A percentile compares a stretch with the other conserved stretches of the same genome.
These are phyloP conservation scores for Petrocephalus schoutedeni DNA, from an alignment of 2,797 vertebrate genomes.

Conservation along the genomic window DNA sequence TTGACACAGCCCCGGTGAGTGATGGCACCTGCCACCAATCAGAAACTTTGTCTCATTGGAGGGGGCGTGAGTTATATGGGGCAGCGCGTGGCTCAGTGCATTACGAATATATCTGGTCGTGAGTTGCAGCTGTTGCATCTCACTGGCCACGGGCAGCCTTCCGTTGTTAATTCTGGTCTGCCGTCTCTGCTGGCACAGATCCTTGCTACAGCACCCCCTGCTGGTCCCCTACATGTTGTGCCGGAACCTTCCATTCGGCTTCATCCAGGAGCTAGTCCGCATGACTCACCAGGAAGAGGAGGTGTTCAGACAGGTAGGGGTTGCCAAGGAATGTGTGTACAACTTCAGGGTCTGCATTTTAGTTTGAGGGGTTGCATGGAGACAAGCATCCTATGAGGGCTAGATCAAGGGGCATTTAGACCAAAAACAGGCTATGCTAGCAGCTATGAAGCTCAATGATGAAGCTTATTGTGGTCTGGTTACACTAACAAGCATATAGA, in stretches of 20 bases:
- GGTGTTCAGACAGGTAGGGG: slow-evolving; percentile 81
- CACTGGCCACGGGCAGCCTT: background rate
- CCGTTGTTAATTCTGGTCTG: background rate
- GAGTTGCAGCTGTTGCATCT: background rate
- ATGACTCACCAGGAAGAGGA: slow-evolving; percentile 95
- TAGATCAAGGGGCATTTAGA: background rate
- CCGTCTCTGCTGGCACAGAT: slow-evolving; percentile 57
- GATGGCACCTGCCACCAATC: background rate
- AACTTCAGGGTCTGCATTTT: background rate
- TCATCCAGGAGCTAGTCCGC: slow-evolving; percentile 93
- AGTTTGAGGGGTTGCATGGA: background rate
- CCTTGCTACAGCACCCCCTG: slow-evolving; percentile 83
- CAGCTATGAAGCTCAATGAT: background rate
- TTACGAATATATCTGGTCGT: background rate
- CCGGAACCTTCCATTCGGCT: slow-evolving; percentile 94
- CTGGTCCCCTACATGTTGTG: slow-evolving; percentile 98
- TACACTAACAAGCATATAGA: too few relatives aligned
- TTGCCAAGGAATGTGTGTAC: background rate
- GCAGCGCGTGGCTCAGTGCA: background rate
- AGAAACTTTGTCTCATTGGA: slow-evolving; percentile 10
- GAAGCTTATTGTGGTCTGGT: too few relatives aligned
- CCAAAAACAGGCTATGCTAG: background rate
- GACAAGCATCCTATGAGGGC: too few relatives aligned
- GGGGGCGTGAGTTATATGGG: background rate
- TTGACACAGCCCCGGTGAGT: slow-evolving; percentile 89